Conservation (phyloP, 2,888 invertebrate species). For the Neria commutata region DNA sequence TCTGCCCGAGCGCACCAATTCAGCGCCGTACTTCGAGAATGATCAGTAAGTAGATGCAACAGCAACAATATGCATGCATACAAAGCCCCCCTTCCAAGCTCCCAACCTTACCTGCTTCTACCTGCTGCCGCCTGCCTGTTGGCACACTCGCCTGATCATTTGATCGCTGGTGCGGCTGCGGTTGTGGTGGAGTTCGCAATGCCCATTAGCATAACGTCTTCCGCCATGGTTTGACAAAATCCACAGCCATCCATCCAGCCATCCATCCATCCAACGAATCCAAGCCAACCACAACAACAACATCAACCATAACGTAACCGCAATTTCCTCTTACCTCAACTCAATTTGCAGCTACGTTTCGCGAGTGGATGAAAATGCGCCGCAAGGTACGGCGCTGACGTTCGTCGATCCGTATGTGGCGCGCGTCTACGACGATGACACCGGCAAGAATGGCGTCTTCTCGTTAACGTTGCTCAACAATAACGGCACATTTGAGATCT, state of each 20-base stretch:
- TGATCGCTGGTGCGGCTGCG: too few species aligned
- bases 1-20: constrained; percentile 76
- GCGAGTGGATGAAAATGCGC: constrained; percentile 80
- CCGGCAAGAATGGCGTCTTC: constrained; percentile 84
- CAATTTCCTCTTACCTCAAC: constrained; percentile 15
- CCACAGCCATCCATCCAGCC: constrained; percentile 39
- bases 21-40: constrained; percentile 80
- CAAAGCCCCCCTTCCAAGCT: background rate
- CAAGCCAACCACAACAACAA: constrained; percentile 37
- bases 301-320: background rate
- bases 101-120: background rate
- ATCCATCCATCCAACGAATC: constrained; percentile 31
- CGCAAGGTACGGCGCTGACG: constrained; percentile 76
- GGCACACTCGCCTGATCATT: too few species aligned
- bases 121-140: too few species aligned
- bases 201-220: constrained; percentile 40
- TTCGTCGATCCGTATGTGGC: constrained; percentile 76
- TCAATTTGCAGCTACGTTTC: constrained; percentile 70
- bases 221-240: constrained; percentile 24
- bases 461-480: constrained; percentile 77
- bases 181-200: constrained; percentile 10
- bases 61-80: constrained; percentile 4
- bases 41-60: constrained; percentile 68
- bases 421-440: constrained; percentile 76
- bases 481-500: constrained; percentile 88